Base-by-base conservation (phyloP, 2,888 invertebrate species). In the Cataglyphis rosenhaueri region DNA sequence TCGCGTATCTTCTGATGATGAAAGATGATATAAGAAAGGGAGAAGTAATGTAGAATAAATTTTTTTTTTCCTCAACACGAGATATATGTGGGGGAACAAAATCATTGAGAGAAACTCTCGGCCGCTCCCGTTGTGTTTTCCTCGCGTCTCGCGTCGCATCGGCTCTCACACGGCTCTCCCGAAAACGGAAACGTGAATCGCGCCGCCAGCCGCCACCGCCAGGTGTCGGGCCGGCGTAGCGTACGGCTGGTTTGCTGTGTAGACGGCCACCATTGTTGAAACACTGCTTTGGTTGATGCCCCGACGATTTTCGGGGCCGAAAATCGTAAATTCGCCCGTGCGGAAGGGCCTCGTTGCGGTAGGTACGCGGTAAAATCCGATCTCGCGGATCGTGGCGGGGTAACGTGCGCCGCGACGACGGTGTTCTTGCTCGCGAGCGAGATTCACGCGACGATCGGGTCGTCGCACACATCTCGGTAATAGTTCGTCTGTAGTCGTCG, bases 241-340 rank as follows among this genome's bases (percentile, higher is more conserved):
- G 86, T 86, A 86, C 85, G 90, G 88, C 85, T 91, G 86, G 90
- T 90, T 90, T 89, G 88, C 84, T 88, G 89, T 78, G 70, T 70
- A 32, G 78, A 91, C 92, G 92, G 93, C 93, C 93, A 94, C 93
- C 94, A 94, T 93, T 94, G 93, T 94, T 93, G 93, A 92, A 93
- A 92, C 92, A 92, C 93, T 93, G 93, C 91, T 92, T 93, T 93
- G 92, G 92, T 93, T 93, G 93, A 93, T 93, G 93, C 92, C 90
- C 92, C 88, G 92, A 92, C 92, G 91, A 90, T 92, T 92, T 93
- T 91, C 88, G 86, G 89, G 78, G 87, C 87, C 87, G 86, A 92
- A 92, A 91, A 92, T 91, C 91, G 90, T 90, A 88, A 91, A 91
- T 90, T 92, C 89, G 91, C 91, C 88, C 90, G 41, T 66, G 90